Evolutionary conservation across 2,113 vertebrate genomes (phyloP).

Genomic region (Macrotis lagotis): DNA sequence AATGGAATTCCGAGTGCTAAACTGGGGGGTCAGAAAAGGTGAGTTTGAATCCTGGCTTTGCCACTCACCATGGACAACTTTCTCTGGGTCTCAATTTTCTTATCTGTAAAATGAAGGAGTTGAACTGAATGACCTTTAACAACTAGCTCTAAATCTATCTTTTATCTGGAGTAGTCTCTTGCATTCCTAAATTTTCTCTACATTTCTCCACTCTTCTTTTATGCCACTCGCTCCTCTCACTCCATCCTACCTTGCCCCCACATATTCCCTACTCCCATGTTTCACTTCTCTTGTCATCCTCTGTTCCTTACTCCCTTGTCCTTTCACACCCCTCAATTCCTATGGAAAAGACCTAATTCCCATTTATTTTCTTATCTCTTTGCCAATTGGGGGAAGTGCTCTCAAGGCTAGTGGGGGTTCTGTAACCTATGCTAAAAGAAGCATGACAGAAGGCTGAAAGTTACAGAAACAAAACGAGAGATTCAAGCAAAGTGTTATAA

Average conservation of each 20-base stretch:
- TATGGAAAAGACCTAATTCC: not conserved
- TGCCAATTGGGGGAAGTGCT: slow-evolving; percentile 17
- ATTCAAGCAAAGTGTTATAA: not conserved
- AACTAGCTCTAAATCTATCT: not conserved
- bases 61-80: not conserved
- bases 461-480: not conserved
- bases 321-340: not conserved
- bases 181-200: not conserved
- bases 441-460: not conserved
- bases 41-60: not conserved
- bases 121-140: not conserved
- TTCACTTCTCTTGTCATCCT: not conserved
- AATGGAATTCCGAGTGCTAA: not conserved
- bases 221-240: not conserved
- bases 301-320: not conserved
- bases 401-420: not conserved
- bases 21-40: not conserved
- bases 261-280: not conserved
- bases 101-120: not conserved
- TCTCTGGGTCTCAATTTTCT: not conserved
- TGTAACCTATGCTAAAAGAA: not conserved
- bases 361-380: not conserved
- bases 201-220: not conserved
- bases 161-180: not conserved
- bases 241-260: not conserved